phyloP scores from a whole-genome alignment of 2,797 vertebrate genomes.

The Epinephelus coioides region DNA sequence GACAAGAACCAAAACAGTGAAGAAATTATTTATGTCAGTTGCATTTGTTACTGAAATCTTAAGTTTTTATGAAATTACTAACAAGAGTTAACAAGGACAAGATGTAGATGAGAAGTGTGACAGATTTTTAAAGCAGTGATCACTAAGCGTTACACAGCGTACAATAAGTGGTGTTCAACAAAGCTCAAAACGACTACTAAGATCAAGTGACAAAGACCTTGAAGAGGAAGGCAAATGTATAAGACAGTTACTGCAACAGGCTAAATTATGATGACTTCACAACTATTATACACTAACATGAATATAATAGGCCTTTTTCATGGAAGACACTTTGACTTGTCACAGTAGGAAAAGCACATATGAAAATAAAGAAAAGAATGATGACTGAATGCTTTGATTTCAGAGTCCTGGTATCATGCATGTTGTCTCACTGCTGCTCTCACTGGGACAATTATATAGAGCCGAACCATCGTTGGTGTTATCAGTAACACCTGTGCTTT shows the following conservation, averaged over 20 bases:
- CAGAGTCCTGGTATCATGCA: too few relatives aligned
- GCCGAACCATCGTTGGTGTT: too few relatives aligned
- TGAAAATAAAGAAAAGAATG: too few relatives aligned
- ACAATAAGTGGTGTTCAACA: neutral
- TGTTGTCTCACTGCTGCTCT: too few relatives aligned
- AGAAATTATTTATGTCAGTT: neutral
- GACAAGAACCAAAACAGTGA: neutral
- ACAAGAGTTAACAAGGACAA: neutral
- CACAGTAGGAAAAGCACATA: too few relatives aligned
- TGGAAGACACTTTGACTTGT: too few relatives aligned
- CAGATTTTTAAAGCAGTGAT: neutral
- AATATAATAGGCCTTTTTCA: too few relatives aligned
- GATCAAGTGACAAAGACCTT: neutral
- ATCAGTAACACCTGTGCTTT: too few relatives aligned
- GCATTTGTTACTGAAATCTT: neutral
- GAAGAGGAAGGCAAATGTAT: neutral
- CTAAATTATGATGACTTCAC: neutral
- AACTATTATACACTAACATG: neutral
- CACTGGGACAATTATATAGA: too few relatives aligned
- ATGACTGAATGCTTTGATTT: too few relatives aligned
- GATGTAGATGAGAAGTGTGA: neutral
- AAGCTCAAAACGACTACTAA: neutral
- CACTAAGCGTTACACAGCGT: neutral
- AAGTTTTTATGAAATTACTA: neutral
- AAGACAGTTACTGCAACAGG: neutral